Evolutionary conservation across 2,797 vertebrate species (phyloP).

Genomic region (Anguilla obscura): DNA sequence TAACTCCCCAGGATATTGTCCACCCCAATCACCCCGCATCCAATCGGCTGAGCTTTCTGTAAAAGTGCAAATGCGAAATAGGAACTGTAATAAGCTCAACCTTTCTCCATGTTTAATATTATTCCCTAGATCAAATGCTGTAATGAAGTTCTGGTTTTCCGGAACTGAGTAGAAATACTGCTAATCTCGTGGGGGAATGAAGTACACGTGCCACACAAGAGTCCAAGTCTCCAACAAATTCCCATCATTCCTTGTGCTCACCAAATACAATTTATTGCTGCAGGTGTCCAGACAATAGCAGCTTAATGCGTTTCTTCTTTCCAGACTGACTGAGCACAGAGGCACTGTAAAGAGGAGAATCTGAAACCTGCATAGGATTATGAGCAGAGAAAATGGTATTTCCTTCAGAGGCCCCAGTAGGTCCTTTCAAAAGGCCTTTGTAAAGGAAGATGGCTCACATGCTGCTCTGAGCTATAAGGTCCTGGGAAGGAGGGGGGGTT

Average conservation of each 20-base stretch:
- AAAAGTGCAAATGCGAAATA: not conserved
- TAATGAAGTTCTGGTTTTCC: not conserved
- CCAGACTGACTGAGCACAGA: not conserved
- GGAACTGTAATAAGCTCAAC: not conserved
- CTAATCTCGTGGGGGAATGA: not conserved
- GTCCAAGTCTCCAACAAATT: not conserved
- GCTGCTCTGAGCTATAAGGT: not conserved
- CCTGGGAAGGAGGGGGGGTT: conserved; percentile 38
- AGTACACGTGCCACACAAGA: not conserved
- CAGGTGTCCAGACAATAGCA: not conserved
- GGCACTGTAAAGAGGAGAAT: not conserved
- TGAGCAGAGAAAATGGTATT: not conserved
- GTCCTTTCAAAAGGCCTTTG: not conserved
- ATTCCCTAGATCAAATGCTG: not conserved
- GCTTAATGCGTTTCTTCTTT: not conserved
- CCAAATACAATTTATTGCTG: not conserved
- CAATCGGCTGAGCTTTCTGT: not conserved
- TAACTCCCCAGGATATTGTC: not conserved
- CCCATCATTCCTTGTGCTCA: not conserved
- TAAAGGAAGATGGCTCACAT: not conserved
- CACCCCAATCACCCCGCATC: not conserved
- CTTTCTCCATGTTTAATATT: not conserved
- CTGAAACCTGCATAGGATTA: not conserved
- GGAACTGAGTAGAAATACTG: not conserved
- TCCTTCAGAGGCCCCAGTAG: not conserved